phyloP scores from a whole-genome alignment of 2,797 vertebrate genomes.

The Menidia menidia region DNA sequence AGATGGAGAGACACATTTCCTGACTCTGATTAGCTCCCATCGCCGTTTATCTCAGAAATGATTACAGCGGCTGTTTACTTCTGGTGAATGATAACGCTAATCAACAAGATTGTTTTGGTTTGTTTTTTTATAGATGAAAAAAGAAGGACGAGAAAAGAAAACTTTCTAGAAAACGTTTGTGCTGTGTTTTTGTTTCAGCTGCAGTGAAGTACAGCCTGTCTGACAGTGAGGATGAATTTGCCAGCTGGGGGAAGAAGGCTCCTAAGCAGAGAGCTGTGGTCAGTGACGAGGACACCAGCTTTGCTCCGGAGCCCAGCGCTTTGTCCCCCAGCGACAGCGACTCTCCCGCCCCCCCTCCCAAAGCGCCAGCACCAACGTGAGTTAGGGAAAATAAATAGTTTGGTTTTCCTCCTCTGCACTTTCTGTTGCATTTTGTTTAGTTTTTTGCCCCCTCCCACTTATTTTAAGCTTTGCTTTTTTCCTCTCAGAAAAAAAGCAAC shows the following conservation, averaged over 20 bases:
- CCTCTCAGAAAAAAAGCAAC: constrained; percentile 70
- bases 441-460: neutral
- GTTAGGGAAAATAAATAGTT: constrained; percentile 4
- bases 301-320: constrained; percentile 27
- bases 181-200: constrained; percentile 33
- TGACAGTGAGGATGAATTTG: constrained; percentile 81
- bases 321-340: constrained; percentile 52
- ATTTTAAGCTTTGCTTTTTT: neutral
- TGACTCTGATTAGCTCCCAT: constrained; percentile 5
- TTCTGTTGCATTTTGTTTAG: neutral
- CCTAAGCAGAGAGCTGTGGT: constrained; percentile 38
- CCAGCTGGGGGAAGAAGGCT: constrained; percentile 50
- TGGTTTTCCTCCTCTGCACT: too few species aligned
- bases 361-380: constrained; percentile 58
- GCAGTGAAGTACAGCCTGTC: constrained; percentile 73
- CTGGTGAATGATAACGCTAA: neutral
- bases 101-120: neutral
- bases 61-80: neutral
- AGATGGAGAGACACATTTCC: constrained; percentile 16
- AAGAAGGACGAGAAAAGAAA: too few species aligned
- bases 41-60: neutral
- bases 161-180: neutral
- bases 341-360: constrained; percentile 54
- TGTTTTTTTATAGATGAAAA: neutral
- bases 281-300: constrained; percentile 62